Evolutionary conservation across 2,888 invertebrate genomes (phyloP).

Genomic region (Formica aserva): DNA sequence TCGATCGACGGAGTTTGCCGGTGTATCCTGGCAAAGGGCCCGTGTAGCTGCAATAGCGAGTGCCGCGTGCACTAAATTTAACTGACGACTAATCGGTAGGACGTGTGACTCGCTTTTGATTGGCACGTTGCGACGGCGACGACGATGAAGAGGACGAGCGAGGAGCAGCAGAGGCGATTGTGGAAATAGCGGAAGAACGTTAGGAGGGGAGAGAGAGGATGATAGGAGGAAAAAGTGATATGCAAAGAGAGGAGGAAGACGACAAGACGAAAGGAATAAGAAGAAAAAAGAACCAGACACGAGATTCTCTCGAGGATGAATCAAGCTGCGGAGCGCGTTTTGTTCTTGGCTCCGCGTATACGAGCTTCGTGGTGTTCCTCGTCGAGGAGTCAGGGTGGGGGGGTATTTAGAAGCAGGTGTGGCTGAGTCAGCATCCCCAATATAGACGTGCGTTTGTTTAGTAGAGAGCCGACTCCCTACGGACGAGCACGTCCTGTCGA

Average conservation of each 20-base stretch:
- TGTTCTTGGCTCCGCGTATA: slow-evolving; percentile 76
- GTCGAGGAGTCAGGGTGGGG: slow-evolving; percentile 53
- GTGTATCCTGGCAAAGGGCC: slow-evolving; percentile 71
- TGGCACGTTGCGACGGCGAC: slow-evolving; percentile 63
- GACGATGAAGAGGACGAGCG: slow-evolving; percentile 49
- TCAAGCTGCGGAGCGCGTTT: slow-evolving; percentile 72
- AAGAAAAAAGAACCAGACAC: slow-evolving; percentile 28
- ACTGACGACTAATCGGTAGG: slow-evolving; percentile 73
- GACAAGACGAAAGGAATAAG: background rate
- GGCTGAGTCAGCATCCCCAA: slow-evolving; percentile 82
- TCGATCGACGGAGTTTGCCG: slow-evolving; percentile 66
- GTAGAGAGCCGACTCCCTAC: slow-evolving; percentile 79
- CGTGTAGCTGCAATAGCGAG: slow-evolving; percentile 59
- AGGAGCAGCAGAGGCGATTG: slow-evolving; percentile 29
- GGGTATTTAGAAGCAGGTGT: slow-evolving; percentile 81
- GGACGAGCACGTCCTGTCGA: slow-evolving; percentile 68
- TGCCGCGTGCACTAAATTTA: slow-evolving; percentile 74
- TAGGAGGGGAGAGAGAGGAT: slow-evolving; percentile 17
- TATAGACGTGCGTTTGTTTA: slow-evolving; percentile 83
- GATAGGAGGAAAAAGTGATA: slow-evolving; percentile 13
- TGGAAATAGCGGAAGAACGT: slow-evolving; percentile 15
- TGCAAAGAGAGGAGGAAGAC: slow-evolving; percentile 51
- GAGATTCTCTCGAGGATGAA: slow-evolving; percentile 75
- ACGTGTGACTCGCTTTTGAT: slow-evolving; percentile 66
- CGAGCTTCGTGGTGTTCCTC: slow-evolving; percentile 61